Percentiles rank a stretch among this genome's conserved stretches.
Evolutionary conservation across 2,888 invertebrate species (phyloP).

Genomic region (Standfussiana lucernea): DNA sequence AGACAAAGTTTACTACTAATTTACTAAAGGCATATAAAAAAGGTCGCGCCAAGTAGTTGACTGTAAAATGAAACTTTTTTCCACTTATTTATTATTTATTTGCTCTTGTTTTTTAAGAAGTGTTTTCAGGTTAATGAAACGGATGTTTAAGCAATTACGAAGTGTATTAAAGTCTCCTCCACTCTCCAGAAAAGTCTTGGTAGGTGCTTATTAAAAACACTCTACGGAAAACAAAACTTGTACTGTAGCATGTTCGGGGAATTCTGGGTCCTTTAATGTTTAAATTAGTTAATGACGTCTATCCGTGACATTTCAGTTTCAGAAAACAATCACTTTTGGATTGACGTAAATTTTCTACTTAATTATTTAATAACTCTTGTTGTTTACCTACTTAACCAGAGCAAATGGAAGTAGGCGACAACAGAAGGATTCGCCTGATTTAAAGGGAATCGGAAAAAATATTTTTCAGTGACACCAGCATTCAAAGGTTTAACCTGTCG

Average conservation of each 20-base stretch:
- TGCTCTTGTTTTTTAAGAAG: constrained; percentile 25
- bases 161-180: constrained; percentile 1
- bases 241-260: neutral
- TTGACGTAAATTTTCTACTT: neutral
- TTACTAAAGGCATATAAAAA: constrained; percentile 73
- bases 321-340: neutral
- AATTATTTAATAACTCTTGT: neutral
- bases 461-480: neutral
- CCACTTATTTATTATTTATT: constrained; percentile 60
- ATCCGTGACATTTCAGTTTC: neutral
- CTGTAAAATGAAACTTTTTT: constrained; percentile 60
- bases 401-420: neutral
- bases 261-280: neutral
- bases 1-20: constrained; percentile 73
- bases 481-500: neutral
- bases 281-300: neutral
- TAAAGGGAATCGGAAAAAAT: neutral
- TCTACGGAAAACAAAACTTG: neutral
- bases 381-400: neutral
- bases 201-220: neutral
- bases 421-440: neutral
- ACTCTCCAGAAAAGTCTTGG: neutral
- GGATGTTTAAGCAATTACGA: constrained; percentile 16
- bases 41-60: constrained; percentile 64
- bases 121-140: constrained; percentile 28